Evolutionary conservation across 1,140 invertebrate genomes (phyloP).

Genomic region (Coboldia fuscipes): DNA sequence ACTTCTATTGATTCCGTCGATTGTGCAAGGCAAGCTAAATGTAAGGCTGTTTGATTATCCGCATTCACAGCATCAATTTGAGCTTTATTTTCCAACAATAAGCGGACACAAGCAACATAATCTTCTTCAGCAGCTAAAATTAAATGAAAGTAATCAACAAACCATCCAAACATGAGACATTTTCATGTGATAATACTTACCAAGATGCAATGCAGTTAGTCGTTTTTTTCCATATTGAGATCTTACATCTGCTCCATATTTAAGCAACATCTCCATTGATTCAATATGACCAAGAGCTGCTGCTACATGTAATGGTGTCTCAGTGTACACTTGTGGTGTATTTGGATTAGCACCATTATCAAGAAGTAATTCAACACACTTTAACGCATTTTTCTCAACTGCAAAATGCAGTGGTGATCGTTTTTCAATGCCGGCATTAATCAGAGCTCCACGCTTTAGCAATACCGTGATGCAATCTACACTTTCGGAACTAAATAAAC

Average conservation of each 20-base stretch:
- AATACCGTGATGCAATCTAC: conserved; percentile 31
- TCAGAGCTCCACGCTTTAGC: conserved; percentile 39
- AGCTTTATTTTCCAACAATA: conserved; percentile 51
- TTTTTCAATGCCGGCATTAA: conserved; percentile 46
- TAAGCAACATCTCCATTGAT: conserved; percentile 43
- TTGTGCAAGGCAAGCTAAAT: conserved; percentile 54
- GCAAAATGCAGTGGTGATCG: conserved; percentile 50
- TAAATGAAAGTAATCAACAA: too few species aligned
- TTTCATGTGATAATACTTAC: too few species aligned
- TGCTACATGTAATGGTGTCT: conserved; percentile 65
- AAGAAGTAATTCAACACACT: conserved; percentile 43
- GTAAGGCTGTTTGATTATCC: conserved; percentile 51
- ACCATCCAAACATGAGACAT: too few species aligned
- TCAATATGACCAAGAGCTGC: conserved; percentile 42
- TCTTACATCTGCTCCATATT: conserved; percentile 49
- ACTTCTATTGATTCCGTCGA: conserved; percentile 46
- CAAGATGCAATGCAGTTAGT: conserved; percentile 57
- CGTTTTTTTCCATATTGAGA: conserved; percentile 41
- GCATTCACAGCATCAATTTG: conserved; percentile 39
- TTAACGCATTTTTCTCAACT: conserved; percentile 39
- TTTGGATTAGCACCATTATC: conserved; percentile 49
- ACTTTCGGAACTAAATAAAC: conserved; percentile 23
- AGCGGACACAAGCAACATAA: conserved; percentile 39
- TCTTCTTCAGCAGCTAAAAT: conserved; percentile 49
- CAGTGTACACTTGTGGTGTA: conserved; percentile 58